phyloP scores from a whole-genome alignment of 2,888 invertebrate species.

The Patella pellucida region DNA sequence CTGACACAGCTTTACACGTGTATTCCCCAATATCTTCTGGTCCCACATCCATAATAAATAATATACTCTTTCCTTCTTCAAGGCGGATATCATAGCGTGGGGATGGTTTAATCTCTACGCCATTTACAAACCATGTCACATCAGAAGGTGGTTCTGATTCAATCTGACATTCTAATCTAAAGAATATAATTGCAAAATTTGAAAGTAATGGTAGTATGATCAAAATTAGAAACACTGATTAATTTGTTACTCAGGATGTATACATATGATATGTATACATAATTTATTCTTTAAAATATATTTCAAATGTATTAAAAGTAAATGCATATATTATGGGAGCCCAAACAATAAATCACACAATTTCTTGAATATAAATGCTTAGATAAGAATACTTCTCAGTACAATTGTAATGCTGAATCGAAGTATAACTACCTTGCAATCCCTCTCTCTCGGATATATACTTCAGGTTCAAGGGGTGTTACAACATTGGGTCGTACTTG shows the following conservation, averaged over 20 bases:
- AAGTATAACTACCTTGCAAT: constrained; percentile 60
- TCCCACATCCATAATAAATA: constrained; percentile 67
- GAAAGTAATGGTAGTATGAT: background rate
- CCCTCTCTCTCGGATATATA: constrained; percentile 61
- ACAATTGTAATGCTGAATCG: no score
- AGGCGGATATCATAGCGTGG: constrained; percentile 64
- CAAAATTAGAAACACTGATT: no score
- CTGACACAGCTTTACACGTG: constrained; percentile 93
- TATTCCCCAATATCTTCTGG: constrained; percentile 97
- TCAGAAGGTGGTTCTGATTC: constrained; percentile 64
- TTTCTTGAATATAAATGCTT: no score
- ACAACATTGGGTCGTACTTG: constrained; percentile 58
- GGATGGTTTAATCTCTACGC: constrained; percentile 70
- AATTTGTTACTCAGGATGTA: no score
- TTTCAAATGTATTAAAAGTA: no score
- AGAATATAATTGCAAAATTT: constrained; percentile 13
- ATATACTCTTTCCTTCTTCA: constrained; percentile 61
- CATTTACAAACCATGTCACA: constrained; percentile 72
- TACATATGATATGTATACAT: no score
- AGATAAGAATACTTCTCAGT: no score
- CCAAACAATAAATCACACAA: no score
- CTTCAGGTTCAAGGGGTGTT: constrained; percentile 64
- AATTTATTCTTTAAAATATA: no score
- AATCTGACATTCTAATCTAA: constrained; percentile 65
- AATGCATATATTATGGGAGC: no score